These are phyloP conservation scores for Aphelenchoides fujianensis DNA, from an alignment of 1,140 invertebrate species.

Conservation along the genomic window DNA sequence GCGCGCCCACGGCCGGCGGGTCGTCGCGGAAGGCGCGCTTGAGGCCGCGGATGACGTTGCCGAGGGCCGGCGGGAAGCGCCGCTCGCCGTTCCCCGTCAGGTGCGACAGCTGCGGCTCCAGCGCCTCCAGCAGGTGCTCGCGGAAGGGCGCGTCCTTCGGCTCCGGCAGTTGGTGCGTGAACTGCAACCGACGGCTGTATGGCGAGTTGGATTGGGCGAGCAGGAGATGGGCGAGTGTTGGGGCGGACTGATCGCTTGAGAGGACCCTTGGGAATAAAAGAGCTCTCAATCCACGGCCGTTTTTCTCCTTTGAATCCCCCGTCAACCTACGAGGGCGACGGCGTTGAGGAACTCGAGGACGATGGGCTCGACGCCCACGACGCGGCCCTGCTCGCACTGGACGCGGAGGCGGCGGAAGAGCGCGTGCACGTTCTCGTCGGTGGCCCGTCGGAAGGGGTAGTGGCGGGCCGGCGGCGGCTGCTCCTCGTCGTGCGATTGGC, in stretches of 20 bases:
- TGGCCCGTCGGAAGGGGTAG: conserved; percentile 1
- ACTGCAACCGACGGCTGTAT: conserved; percentile 5
- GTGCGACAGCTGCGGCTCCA: conserved; percentile 21
- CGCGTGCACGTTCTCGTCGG: conserved; percentile 9
- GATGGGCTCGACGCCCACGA: neutral
- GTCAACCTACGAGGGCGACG: conserved; percentile 10
- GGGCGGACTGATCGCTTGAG: too few relatives aligned
- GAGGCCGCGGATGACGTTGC: conserved; percentile 32
- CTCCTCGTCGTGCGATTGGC: neutral
- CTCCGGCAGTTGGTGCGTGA: conserved; percentile 2
- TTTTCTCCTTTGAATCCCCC: too few relatives aligned
- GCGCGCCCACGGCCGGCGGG: neutral
- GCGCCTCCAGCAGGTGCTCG: conserved; percentile 17
- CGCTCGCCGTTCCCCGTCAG: conserved; percentile 33
- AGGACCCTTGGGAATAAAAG: too few relatives aligned
- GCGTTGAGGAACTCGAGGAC: conserved; percentile 19
- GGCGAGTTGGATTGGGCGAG: too few relatives aligned
- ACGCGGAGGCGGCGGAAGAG: neutral
- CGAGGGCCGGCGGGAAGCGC: conserved; percentile 28
- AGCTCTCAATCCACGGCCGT: too few relatives aligned
- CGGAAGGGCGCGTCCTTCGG: conserved; percentile 13
- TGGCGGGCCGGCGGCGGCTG: neutral
- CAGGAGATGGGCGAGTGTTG: too few relatives aligned
- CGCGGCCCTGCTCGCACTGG: neutral
- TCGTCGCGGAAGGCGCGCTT: conserved; percentile 28